Percentiles rank a stretch among this genome's conserved stretches.
Evolutionary conservation across 1,140 invertebrate species (phyloP).

Genomic region (Drosophila nebulosa): DNA sequence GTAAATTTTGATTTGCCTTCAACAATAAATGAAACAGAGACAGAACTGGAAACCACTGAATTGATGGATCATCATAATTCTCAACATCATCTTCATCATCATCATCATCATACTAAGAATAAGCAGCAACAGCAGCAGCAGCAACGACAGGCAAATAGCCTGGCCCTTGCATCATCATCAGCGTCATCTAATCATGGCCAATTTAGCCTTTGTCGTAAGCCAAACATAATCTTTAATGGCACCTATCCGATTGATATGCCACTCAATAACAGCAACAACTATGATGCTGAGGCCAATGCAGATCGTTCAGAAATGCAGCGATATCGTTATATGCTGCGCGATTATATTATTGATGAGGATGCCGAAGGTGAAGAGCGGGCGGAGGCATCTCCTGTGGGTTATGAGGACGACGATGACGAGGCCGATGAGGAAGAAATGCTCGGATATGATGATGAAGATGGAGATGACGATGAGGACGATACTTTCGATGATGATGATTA

Average conservation of each 20-base stretch:
- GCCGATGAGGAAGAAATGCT: constrained; percentile 45
- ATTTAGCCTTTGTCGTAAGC: constrained; percentile 19
- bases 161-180: constrained; percentile 17
- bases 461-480: constrained; percentile 9
- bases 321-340: constrained; percentile 64
- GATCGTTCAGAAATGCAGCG: constrained; percentile 58
- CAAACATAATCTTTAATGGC: constrained; percentile 86
- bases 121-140: neutral
- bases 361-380: constrained; percentile 58
- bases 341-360: constrained; percentile 67
- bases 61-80: constrained; percentile 1
- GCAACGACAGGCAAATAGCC: neutral
- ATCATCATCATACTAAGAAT: neutral
- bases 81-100: neutral
- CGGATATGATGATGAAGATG: constrained; percentile 35
- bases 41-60: constrained; percentile 39
- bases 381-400: constrained; percentile 49
- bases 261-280: constrained; percentile 59
- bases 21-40: constrained; percentile 58
- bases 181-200: neutral
- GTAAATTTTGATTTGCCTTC: constrained; percentile 70
- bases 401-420: constrained; percentile 35
- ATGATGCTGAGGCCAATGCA: constrained; percentile 74
- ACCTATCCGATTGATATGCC: constrained; percentile 91
- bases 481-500: constrained; percentile 22